These are phyloP conservation scores for Muscicapa striata DNA, from an alignment of 2,797 vertebrate genomes.

Conservation along the genomic window DNA sequence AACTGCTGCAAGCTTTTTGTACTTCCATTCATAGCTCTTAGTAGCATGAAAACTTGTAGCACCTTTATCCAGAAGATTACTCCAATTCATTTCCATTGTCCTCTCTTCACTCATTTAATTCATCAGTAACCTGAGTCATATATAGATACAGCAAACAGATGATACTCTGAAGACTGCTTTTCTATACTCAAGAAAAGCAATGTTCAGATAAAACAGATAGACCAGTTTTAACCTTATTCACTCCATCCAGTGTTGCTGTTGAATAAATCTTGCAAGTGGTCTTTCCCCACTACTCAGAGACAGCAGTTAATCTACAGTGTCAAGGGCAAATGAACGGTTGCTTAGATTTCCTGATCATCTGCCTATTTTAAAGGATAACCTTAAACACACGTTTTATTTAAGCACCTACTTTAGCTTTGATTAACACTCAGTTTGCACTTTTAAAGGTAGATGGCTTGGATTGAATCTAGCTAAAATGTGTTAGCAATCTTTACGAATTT, in stretches of 20 bases:
- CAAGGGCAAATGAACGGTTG: background rate
- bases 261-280: background rate
- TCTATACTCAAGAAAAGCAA: background rate
- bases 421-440: background rate
- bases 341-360: background rate
- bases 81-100: background rate
- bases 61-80: background rate
- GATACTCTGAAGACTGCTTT: background rate
- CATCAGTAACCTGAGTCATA: background rate
- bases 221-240: background rate
- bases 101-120: background rate
- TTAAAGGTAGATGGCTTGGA: background rate
- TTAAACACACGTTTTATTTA: background rate
- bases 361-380: background rate
- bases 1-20: background rate
- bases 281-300: background rate
- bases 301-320: background rate
- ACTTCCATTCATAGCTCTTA: background rate
- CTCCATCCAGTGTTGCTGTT: background rate
- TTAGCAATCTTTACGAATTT: background rate
- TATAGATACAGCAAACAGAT: background rate
- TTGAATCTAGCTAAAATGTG: background rate
- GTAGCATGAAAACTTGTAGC: background rate
- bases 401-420: background rate
- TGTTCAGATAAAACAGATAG: background rate